These are phyloP conservation scores for Eupithecia vulgata DNA, from an alignment of 2,888 invertebrate genomes.

Conservation along the genomic window DNA sequence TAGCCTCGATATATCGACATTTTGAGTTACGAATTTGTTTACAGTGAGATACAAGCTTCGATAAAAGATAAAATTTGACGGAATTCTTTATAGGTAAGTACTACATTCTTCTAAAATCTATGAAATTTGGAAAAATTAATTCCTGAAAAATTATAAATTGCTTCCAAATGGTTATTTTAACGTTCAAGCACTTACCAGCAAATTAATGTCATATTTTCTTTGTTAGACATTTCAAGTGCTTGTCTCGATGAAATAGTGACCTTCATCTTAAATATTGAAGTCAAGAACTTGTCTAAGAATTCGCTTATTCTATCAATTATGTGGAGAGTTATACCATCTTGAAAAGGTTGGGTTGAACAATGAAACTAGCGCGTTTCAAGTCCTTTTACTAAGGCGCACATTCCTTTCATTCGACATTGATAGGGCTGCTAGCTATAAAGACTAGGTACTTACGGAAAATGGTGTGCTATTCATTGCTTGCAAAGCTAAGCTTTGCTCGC, in stretches of 20 bases:
- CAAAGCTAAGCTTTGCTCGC: neutral
- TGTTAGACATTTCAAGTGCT: neutral
- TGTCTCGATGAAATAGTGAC: neutral
- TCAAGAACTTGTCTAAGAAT: neutral
- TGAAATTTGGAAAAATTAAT: neutral
- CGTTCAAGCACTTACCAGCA: neutral
- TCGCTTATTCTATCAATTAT: slow-evolving; percentile 24
- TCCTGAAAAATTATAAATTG: neutral
- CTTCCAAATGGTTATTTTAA: neutral
- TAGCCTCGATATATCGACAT: slow-evolving; percentile 8
- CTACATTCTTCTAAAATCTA: neutral
- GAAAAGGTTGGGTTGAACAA: slow-evolving; percentile 37
- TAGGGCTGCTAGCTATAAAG: slow-evolving; percentile 22
- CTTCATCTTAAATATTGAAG: neutral
- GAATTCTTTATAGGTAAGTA: neutral
- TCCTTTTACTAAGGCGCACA: slow-evolving; percentile 35
- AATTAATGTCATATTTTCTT: neutral
- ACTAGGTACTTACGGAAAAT: neutral
- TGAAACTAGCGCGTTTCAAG: slow-evolving; percentile 28
- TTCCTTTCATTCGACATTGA: slow-evolving; percentile 32
- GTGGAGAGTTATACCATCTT: slow-evolving; percentile 32
- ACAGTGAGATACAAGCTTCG: neutral
- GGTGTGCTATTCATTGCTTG: neutral
- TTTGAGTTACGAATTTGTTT: neutral
- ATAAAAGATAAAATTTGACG: neutral